Evolutionary conservation across 2,888 invertebrate genomes (phyloP).

Genomic region (Rhorus exstirpatorius): DNA sequence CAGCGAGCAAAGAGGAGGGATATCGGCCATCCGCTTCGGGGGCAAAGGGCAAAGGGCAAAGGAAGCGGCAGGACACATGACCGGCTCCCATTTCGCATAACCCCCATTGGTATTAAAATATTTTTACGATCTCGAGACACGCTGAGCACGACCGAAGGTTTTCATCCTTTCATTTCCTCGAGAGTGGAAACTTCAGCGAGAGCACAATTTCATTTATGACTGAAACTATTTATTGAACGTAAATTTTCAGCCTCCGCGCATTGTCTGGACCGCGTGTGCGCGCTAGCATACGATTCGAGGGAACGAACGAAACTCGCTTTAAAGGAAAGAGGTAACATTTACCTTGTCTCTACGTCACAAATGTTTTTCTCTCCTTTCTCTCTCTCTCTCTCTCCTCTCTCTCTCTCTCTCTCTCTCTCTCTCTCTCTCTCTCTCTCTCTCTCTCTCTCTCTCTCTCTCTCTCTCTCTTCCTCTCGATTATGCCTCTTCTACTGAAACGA

Average conservation of each 20-base stretch:
- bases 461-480: not conserved
- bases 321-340: slow-evolving; percentile 2
- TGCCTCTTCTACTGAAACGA: slow-evolving; percentile 52
- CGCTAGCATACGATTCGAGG: slow-evolving; percentile 8
- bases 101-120: slow-evolving; percentile 58
- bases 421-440: slow-evolving; percentile 19
- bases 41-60: slow-evolving; percentile 21
- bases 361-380: too few species aligned
- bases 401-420: not conserved
- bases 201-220: slow-evolving; percentile 72
- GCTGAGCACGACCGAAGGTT: not conserved
- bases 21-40: too few species aligned
- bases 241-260: slow-evolving; percentile 64
- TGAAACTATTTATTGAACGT: slow-evolving; percentile 71
- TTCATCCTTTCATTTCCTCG: slow-evolving; percentile 8
- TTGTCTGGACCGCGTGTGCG: slow-evolving; percentile 46
- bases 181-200: slow-evolving; percentile 55
- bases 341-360: slow-evolving; percentile 1
- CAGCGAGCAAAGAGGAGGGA: slow-evolving; percentile 22
- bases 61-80: not conserved
- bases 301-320: slow-evolving; percentile 32
- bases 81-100: slow-evolving; percentile 16
- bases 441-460: slow-evolving; percentile 5
- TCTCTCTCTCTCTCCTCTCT: too few species aligned
- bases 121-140: slow-evolving; percentile 52